Conservation (phyloP, 2,113 vertebrate species). For the Paradoxurus hermaphroditus region DNA sequence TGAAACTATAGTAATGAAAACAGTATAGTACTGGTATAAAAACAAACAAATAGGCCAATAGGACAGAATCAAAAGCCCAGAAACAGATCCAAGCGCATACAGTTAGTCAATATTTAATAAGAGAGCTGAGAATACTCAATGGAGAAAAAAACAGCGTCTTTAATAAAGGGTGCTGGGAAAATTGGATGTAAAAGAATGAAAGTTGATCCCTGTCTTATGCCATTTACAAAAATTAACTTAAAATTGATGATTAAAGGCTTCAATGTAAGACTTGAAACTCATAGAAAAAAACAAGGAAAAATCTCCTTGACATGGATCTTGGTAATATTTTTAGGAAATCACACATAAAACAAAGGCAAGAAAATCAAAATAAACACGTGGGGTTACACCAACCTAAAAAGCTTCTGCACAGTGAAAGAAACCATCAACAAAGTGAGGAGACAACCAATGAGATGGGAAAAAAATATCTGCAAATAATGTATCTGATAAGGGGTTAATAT, state of each 20-base stretch:
- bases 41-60: background rate
- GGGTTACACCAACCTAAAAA: background rate
- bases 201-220: no score
- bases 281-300: background rate
- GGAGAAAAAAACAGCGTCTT: background rate
- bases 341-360: background rate
- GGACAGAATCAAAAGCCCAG: background rate
- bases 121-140: background rate
- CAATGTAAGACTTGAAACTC: background rate
- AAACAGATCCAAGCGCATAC: background rate
- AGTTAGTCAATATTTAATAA: background rate
- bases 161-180: background rate
- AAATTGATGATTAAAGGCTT: background rate
- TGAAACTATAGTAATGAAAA: background rate
- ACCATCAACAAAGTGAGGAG: background rate
- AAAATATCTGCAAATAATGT: background rate
- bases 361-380: background rate
- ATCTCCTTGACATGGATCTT: background rate
- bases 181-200: background rate
- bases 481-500: background rate
- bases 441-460: background rate
- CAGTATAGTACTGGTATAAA: background rate
- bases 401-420: background rate
- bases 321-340: background rate
- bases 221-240: background rate